Conservation (phyloP, 1,140 invertebrate genomes). For the Atta texana region DNA sequence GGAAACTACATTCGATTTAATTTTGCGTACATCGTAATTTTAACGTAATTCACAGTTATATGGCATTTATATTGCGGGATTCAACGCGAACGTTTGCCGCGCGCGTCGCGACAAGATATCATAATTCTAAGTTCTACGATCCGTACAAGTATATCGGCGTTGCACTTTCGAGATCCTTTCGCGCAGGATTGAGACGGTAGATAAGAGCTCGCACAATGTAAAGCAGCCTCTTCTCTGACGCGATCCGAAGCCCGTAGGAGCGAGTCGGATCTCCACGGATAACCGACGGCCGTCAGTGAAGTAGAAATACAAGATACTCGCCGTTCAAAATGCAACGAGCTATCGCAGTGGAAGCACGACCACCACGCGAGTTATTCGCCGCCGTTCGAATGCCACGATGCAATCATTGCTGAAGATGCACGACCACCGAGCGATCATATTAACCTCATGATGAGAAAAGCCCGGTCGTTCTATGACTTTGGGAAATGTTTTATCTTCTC, state of each 20-base stretch:
- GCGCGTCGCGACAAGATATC: constrained; percentile 58
- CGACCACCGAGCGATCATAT: constrained; percentile 56
- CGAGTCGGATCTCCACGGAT: constrained; percentile 58
- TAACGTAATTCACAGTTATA: constrained; percentile 58
- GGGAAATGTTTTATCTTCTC: constrained; percentile 15
- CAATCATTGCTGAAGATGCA: constrained; percentile 57
- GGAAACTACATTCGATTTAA: constrained; percentile 39
- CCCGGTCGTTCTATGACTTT: constrained; percentile 6
- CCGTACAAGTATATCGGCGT: constrained; percentile 57
- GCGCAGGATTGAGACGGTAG: constrained; percentile 55
- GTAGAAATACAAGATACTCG: constrained; percentile 60
- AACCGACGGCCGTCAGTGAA: constrained; percentile 60
- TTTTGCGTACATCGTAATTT: constrained; percentile 43
- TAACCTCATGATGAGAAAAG: constrained; percentile 40
- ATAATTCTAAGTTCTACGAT: constrained; percentile 60
- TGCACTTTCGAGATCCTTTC: constrained; percentile 62
- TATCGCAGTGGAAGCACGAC: constrained; percentile 53
- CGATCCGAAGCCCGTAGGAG: constrained; percentile 48
- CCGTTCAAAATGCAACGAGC: constrained; percentile 62
- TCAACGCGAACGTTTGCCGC: constrained; percentile 31
- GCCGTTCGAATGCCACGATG: constrained; percentile 51
- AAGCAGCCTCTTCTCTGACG: constrained; percentile 56
- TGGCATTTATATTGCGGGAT: constrained; percentile 40
- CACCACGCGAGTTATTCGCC: constrained; percentile 60
- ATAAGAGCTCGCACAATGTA: constrained; percentile 58